phyloP scores from a whole-genome alignment of 2,113 vertebrate species.

The Pedionomus torquatus region DNA sequence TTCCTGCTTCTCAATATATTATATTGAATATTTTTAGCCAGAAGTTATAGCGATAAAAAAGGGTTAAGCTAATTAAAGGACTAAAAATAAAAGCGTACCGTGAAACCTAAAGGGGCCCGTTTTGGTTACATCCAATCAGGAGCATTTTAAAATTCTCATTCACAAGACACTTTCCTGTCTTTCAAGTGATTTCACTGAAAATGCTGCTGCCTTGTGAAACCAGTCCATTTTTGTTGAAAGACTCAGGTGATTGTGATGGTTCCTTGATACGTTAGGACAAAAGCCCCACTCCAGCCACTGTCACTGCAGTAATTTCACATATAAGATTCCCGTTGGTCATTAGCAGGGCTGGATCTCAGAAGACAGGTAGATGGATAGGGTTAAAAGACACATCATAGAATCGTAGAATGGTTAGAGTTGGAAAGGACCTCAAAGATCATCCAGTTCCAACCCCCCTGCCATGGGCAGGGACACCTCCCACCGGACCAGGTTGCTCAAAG shows the following conservation, averaged over 20 bases:
- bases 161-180: neutral
- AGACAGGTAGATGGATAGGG: neutral
- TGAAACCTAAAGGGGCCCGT: constrained; percentile 25
- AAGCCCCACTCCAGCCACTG: neutral
- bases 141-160: neutral
- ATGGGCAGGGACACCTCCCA: too few relatives aligned
- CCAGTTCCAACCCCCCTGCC: too few relatives aligned
- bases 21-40: constrained; percentile 19
- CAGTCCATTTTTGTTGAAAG: neutral
- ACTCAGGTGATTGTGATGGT: neutral
- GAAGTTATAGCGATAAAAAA: neutral
- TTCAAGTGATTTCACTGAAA: neutral
- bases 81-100: constrained; percentile 13
- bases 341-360: neutral
- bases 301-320: neutral
- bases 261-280: neutral
- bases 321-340: neutral
- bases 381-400: neutral
- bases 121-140: constrained; percentile 15
- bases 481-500: too few relatives aligned
- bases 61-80: constrained; percentile 24
- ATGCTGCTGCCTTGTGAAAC: neutral
- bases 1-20: neutral
- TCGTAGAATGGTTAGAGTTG: too few relatives aligned
- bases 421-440: too few relatives aligned